Evolutionary conservation across 2,797 vertebrate species (phyloP).

Genomic region (Molothrus aeneus): DNA sequence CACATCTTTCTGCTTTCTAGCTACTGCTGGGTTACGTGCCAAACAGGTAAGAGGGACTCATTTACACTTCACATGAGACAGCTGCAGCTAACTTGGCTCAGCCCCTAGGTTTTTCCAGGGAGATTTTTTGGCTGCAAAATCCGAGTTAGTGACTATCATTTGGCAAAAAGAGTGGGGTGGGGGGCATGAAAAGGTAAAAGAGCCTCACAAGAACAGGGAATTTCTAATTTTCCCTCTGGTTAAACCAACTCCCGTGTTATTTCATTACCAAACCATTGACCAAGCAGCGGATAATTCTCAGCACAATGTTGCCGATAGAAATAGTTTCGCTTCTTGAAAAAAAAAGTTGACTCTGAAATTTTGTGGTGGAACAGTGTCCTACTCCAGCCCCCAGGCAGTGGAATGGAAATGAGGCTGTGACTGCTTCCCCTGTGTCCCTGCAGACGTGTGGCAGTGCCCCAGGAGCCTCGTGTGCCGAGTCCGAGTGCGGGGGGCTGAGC

Average conservation of each 20-base stretch:
- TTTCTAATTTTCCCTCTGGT: neutral
- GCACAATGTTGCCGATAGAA: neutral
- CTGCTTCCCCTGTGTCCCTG: neutral
- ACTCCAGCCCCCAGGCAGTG: accelerated
- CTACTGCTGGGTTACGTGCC: constrained; percentile 17
- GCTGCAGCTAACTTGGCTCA: constrained; percentile 44
- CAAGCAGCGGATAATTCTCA: neutral
- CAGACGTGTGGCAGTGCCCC: constrained; percentile 87
- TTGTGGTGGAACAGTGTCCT: neutral
- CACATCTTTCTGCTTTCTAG: constrained; percentile 31
- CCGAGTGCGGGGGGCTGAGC: constrained; percentile 86
- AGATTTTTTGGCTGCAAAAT: neutral
- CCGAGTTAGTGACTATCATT: neutral
- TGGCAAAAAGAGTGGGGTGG: neutral
- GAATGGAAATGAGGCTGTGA: neutral
- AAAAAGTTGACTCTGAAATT: neutral
- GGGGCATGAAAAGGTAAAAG: neutral
- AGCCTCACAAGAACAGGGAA: neutral
- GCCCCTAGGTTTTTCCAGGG: neutral
- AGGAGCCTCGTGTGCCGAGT: constrained; percentile 82
- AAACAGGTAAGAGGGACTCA: constrained; percentile 44
- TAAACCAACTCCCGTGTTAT: neutral
- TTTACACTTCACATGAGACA: constrained; percentile 47
- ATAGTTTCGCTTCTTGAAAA: neutral
- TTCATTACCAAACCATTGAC: neutral